Evolutionary conservation across 2,888 invertebrate genomes (phyloP), one percentile per base, ranked within the genome.

Genomic region (Pyrgus malvae): DNA sequence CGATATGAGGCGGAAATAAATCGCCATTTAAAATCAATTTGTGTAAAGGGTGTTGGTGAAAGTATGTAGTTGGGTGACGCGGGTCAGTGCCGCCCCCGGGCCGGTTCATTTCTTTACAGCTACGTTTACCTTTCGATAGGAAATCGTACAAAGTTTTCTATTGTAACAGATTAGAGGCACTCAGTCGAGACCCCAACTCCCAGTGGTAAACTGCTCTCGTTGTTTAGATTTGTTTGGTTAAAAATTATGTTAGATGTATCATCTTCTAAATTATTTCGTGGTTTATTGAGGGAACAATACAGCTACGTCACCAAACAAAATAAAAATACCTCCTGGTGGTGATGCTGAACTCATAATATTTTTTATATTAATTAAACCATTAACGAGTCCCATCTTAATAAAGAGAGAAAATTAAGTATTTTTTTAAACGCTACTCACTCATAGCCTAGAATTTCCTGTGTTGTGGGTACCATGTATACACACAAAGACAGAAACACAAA

Each of bases 11-110:
- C 87, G 87, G 90, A 90, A 89, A 89, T 89, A 89, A 89, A 87
- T 88, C 85, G 88, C 85, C 82, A 84, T 90, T 90, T 90, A 89
- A 90, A 90, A 89, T 88, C 90, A 90, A 90, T 90, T 90, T 90
- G 90, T 90, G 89, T 89, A 81, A 84, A 88, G 87, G 84, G 80
- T 75, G 78, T 75, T 72, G 65, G 70, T 46, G 66, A 78, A 81
- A 85, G 81, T n/a, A n/a, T n/a, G n/a, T 84, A 84, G 82, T 83
- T 79, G 63, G 68, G 69, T 69, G 75, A 74, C 70, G 70, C 54
- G 74, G 79, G 74, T 72, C 69, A 71, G 58, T 29, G 54, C 61
- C 37, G 49, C 55, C 60, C 58, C 55, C 48, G 48, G 58, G 44
- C 55, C 59, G 56, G 59, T 41, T 58, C 61, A 59, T 61, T 58